Base-by-base conservation (phyloP, 2,888 invertebrate species). In the Dicranocentrus wangi region DNA sequence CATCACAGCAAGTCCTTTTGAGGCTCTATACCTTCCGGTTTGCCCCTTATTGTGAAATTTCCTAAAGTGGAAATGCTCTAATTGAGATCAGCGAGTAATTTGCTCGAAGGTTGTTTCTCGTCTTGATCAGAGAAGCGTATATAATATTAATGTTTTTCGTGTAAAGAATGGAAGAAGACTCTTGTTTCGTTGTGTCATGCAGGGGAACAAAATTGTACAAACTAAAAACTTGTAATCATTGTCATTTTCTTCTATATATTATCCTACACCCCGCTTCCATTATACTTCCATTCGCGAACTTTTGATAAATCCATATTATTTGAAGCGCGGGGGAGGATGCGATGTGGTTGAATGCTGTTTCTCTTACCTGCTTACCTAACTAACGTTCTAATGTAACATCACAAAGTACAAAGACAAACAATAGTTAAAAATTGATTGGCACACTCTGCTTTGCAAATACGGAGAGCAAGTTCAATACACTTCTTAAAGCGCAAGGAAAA, bases 11-110 rank as follows among this genome's bases (percentile, higher is more conserved):
- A 17, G 1, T 68, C 68, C 68, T 68, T 68, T 69, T 69, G 43
- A 53, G 55, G 43, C 55, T 39, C 8, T 10, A 27, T 42, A 70
- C 65, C 78, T 78, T 78, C 78, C 78, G 78, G 78, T 71, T 71
- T 78, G 70, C 78, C 78, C 70, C 78, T 70, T 43, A 78, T 78
- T 78, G 78, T 78, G 78, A 71, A 60, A 71, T 21, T 5, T 2
- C 78, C 78, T 27, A 55, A 71, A 65, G 71, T 65, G 78, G 70
- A 71, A 63, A 19, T 71, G 71, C 65, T 78, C 63, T 78, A 65
- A 78, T 78, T 78, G 65, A 51, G 77, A 77, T 77, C 23, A 32
- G 17, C 61, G 23, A 65, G 42, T 69, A 77, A 77, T 77, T 77
- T 77, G 61, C 61, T 77, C 17, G 61, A 77, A 77, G 77, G 77